A percentile compares a stretch with the other conserved stretches of the same genome.
These are phyloP conservation scores for Apotomis capreana DNA, from an alignment of 2,888 invertebrate species.

Conservation along the genomic window DNA sequence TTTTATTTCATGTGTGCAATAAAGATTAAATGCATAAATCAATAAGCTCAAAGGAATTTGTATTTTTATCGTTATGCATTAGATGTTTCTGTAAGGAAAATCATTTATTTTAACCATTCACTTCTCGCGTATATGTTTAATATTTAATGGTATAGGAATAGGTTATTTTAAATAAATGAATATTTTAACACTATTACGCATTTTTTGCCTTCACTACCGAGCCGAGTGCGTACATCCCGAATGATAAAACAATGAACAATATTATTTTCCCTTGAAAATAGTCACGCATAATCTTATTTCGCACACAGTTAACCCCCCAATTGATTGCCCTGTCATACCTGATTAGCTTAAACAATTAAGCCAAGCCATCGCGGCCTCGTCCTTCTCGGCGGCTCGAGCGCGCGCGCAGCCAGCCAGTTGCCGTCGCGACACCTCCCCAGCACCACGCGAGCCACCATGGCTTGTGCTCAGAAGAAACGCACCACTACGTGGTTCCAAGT, in stretches of 20 bases:
- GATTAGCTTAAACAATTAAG: constrained; percentile 18
- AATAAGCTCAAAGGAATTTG: too few relatives aligned
- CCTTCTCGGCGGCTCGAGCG: constrained; percentile 49
- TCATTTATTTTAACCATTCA: too few relatives aligned
- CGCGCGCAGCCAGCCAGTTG: constrained; percentile 74
- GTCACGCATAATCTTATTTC: constrained; percentile 7
- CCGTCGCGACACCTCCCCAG: constrained; percentile 67
- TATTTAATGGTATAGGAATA: too few relatives aligned
- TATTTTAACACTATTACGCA: too few relatives aligned
- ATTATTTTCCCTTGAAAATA: constrained; percentile 8
- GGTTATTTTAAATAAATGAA: too few relatives aligned
- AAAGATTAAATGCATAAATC: too few relatives aligned
- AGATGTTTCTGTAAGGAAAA: too few relatives aligned
- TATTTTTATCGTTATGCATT: too few relatives aligned
- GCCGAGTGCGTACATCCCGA: too few relatives aligned
- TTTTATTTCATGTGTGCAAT: too few relatives aligned
- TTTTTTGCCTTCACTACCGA: too few relatives aligned
- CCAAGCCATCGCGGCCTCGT: constrained; percentile 24
- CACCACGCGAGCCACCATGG: constrained; percentile 74
- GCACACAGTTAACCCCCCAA: constrained; percentile 27
- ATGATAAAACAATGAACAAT: neutral
- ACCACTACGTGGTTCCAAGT: constrained; percentile 60
- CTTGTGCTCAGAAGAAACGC: constrained; percentile 60
- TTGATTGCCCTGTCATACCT: constrained; percentile 29
- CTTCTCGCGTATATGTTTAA: too few relatives aligned